A percentile compares a stretch with the other conserved stretches of the same genome.
phyloP scores from a whole-genome alignment of 2,888 invertebrate genomes.

The Euplexia lucipara region DNA sequence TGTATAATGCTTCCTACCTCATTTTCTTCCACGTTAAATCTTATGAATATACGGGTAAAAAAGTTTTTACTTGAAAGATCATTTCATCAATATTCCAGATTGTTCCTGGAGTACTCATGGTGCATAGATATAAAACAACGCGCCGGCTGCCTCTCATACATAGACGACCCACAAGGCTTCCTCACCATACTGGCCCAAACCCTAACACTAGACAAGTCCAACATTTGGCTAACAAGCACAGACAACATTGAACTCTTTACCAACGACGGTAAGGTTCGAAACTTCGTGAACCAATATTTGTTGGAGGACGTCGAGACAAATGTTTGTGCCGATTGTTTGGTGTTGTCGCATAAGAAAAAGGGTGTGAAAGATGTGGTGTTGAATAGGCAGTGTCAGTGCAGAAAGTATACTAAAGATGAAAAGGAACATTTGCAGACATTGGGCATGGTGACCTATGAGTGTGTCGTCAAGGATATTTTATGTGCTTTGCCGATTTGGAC shows the following conservation, averaged over 20 bases:
- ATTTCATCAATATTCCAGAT: constrained; percentile 83
- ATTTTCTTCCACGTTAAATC: too few species aligned
- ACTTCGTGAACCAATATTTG: constrained; percentile 93
- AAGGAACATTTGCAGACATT: constrained; percentile 91
- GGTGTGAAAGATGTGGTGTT: constrained; percentile 68
- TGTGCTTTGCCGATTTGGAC: constrained; percentile 94
- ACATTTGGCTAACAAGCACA: constrained; percentile 93
- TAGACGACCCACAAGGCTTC: constrained; percentile 96
- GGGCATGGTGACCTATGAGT: constrained; percentile 94
- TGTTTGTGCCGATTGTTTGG: constrained; percentile 75
- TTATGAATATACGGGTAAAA: too few species aligned
- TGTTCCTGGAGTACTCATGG: constrained; percentile 92
- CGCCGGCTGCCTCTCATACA: constrained; percentile 96
- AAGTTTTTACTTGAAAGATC: too few species aligned
- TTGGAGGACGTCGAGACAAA: constrained; percentile 65
- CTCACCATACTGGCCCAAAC: constrained; percentile 95
- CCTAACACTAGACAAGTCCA: constrained; percentile 93
- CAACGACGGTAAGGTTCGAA: constrained; percentile 93
- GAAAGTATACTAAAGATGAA: constrained; percentile 84
- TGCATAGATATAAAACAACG: constrained; percentile 96
- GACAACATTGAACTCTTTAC: constrained; percentile 94
- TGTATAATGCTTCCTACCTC: too few species aligned
- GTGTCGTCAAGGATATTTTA: constrained; percentile 95
- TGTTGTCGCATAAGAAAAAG: constrained; percentile 69
- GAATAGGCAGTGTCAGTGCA: constrained; percentile 75